phyloP scores from a whole-genome alignment of 2,797 vertebrate genomes.

The Poeciliopsis gracilis region DNA sequence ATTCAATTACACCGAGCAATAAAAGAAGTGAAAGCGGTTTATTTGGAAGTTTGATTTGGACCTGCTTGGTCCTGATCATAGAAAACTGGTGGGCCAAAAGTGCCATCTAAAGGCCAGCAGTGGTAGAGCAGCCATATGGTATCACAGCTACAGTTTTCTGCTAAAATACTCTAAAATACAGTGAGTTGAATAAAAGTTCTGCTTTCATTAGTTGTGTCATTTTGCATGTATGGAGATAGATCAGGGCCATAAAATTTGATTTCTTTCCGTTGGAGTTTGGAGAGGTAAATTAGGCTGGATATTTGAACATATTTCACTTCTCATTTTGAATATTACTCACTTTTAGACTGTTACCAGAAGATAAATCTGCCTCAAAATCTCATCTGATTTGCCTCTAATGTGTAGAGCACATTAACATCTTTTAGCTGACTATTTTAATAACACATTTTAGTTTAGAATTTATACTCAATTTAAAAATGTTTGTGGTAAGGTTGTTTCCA shows the following conservation, averaged over 20 bases:
- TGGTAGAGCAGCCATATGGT: slow-evolving; percentile 29
- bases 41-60: slow-evolving; percentile 11
- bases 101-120: slow-evolving; percentile 49
- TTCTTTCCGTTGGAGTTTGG: background rate
- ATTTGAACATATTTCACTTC: background rate
- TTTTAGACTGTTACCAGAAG: background rate
- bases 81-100: slow-evolving; percentile 31
- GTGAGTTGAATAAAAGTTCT: background rate
- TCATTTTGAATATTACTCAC: background rate
- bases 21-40: slow-evolving; percentile 39
- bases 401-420: background rate
- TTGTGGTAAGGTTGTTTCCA: background rate
- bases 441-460: background rate
- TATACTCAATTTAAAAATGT: background rate
- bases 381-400: background rate
- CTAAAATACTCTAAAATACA: background rate
- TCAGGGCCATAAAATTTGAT: background rate
- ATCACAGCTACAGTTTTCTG: background rate
- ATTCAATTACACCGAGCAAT: slow-evolving; percentile 57
- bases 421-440: background rate
- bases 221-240: background rate
- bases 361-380: background rate
- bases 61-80: background rate
- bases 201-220: background rate
- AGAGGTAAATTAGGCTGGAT: background rate